Base-by-base conservation (phyloP, 2,113 vertebrate species). In the Acrocephalus kingi region DNA sequence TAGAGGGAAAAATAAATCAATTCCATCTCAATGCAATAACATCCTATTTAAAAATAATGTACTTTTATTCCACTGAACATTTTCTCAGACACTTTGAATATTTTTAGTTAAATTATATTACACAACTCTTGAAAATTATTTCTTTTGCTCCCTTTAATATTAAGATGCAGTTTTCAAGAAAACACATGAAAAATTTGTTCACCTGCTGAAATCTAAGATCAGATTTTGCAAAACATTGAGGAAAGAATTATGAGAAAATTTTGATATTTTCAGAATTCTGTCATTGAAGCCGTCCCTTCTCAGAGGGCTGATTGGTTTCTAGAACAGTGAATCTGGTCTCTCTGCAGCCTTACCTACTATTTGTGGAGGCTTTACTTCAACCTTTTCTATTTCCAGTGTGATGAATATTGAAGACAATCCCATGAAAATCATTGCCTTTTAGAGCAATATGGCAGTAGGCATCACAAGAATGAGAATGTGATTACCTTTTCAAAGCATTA, bases 341-440 rank as follows among this genome's bases (percentile, higher is more conserved):
- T 66, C 46, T 82, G 23, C 13, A 59, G 45, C 5, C 9, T 54
- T 79, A 31, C 11, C 6, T 58, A 43, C 10, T 49, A 8, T 72
- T 78, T 4, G 0, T 43, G 12, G 9, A 66, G 9, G 33, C 0
- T 73, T 52, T 77, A 21, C 16, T 66, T 81, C 0, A 0, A 22
- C 15, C 9, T 66, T 66, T 49, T 62, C 4, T 39, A 33, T 87
- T 78, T 66, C 8, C 5, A 14, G 11, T 49, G 30, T 2, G 4
- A 39, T n/a, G 9, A 13, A 1, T 74, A 82, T 52, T 51, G 45
- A 81, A 43, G 61, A 84, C 59, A 90, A 80, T 67, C 31, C 8
- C 17, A 31, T 4, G 2, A 52, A 74, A 92, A 87, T 43, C 10
- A 45, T 39, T 67, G 7, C 13, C 17, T 76, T 87, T 77, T 76